phyloP scores from a whole-genome alignment of 2,113 vertebrate species.

The Hiodon tergisus region DNA sequence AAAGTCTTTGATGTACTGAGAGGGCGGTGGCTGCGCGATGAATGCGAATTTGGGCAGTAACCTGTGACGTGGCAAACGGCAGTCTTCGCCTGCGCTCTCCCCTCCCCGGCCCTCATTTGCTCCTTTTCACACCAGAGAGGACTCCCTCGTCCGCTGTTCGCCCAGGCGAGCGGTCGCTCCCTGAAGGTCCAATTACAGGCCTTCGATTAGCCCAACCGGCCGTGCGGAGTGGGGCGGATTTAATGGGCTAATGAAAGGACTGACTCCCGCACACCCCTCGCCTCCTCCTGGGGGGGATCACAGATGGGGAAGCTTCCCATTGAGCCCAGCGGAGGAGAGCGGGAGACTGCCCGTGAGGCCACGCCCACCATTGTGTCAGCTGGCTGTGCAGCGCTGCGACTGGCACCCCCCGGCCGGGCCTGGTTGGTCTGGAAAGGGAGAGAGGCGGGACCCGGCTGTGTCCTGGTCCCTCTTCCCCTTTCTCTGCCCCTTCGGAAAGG shows the following conservation, averaged over 20 bases:
- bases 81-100: slow-evolving; percentile 12
- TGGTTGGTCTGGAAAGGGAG: slow-evolving; percentile 26
- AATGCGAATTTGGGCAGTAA: background rate
- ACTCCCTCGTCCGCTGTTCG: slow-evolving; percentile 36
- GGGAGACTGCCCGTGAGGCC: background rate
- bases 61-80: background rate
- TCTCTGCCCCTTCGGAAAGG: slow-evolving; percentile 12
- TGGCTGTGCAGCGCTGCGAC: no score
- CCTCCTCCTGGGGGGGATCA: background rate
- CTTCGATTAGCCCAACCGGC: slow-evolving; percentile 37
- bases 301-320: background rate
- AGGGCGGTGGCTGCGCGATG: background rate
- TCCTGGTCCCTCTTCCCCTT: background rate
- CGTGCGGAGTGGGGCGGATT: background rate
- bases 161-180: slow-evolving; percentile 14
- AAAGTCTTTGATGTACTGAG: slow-evolving; percentile 20
- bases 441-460: background rate
- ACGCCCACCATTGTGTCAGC: background rate
- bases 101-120: slow-evolving; percentile 36
- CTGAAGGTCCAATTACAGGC: slow-evolving; percentile 37
- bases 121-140: slow-evolving; percentile 45
- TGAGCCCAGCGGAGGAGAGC: background rate
- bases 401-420: slow-evolving; percentile 17
- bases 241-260: slow-evolving; percentile 36
- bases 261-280: background rate